Evolutionary conservation across 1,140 invertebrate species (phyloP).

Genomic region (Panulirus ornatus): DNA sequence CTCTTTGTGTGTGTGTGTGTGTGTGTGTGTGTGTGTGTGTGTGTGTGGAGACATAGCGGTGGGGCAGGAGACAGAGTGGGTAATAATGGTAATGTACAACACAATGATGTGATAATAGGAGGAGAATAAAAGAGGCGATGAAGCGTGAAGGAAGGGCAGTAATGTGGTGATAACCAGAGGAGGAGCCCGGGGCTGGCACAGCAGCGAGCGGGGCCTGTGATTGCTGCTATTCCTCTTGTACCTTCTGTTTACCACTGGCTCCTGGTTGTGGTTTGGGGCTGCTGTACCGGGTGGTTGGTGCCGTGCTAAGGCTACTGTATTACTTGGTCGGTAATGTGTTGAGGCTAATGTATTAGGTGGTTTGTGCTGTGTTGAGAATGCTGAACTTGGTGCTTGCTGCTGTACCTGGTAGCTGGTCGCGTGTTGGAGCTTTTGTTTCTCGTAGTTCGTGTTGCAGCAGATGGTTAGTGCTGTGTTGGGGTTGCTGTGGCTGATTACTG

Average conservation of each 20-base stretch:
- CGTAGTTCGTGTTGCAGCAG: no score
- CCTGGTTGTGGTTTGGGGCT: no score
- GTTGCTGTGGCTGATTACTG: no score
- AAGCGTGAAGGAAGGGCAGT: background rate
- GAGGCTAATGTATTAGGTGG: no score
- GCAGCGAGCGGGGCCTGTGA: background rate
- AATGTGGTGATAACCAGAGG: background rate
- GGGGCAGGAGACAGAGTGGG: background rate
- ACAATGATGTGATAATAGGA: background rate
- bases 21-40: background rate
- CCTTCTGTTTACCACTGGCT: background rate
- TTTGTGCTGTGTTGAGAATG: no score
- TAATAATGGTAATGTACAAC: background rate
- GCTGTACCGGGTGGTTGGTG: no score
- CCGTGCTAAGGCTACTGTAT: no score
- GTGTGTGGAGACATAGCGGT: background rate
- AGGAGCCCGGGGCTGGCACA: background rate
- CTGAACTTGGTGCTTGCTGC: no score
- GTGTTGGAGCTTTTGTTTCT: no score
- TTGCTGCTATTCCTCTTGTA: background rate
- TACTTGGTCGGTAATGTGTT: no score
- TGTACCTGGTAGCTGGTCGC: no score
- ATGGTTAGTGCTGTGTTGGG: no score
- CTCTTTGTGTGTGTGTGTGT: background rate
- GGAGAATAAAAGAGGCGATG: background rate